Conservation (phyloP, 2,797 vertebrate species). For the Helostoma temminkii region DNA sequence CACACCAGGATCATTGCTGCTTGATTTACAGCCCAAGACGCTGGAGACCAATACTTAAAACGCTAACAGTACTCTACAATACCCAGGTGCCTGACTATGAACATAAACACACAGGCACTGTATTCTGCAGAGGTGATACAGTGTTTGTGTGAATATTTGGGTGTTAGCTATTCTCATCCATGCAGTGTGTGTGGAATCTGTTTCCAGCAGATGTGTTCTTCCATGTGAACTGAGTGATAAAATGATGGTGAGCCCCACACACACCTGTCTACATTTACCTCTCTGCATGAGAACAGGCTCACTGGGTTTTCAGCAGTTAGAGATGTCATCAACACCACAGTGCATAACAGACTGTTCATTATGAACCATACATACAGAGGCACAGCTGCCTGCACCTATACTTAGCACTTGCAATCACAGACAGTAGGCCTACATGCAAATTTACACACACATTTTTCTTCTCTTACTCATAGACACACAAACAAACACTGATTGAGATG, state of each 20-base stretch:
- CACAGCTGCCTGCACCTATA: conserved; percentile 15
- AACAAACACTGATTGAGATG: conserved; percentile 8
- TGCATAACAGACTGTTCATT: conserved; percentile 46
- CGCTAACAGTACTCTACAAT: conserved; percentile 27
- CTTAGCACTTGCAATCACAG: conserved; percentile 2
- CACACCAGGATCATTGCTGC: conserved; percentile 37
- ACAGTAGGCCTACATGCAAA: neutral
- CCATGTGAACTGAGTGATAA: conserved; percentile 10
- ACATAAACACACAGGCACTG: neutral
- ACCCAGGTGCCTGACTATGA: conserved; percentile 13
- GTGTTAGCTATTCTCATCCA: neutral
- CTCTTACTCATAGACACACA: conserved; percentile 5
- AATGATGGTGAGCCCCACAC: conserved; percentile 9
- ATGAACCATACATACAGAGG: conserved; percentile 23
- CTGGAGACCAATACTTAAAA: conserved; percentile 30
- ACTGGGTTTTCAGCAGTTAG: conserved; percentile 37
- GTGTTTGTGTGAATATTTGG: neutral
- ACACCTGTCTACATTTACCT: conserved; percentile 45
- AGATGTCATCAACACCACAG: conserved; percentile 41
- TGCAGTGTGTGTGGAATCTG: neutral
- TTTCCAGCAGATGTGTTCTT: conserved; percentile 27
- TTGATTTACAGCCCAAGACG: conserved; percentile 51
- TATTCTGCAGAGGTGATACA: conserved; percentile 12
- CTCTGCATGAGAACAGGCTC: conserved; percentile 42
- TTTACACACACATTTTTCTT: neutral